These are phyloP conservation scores for Lanistes nyassanus DNA, from an alignment of 1,140 invertebrate species.

Conservation along the genomic window DNA sequence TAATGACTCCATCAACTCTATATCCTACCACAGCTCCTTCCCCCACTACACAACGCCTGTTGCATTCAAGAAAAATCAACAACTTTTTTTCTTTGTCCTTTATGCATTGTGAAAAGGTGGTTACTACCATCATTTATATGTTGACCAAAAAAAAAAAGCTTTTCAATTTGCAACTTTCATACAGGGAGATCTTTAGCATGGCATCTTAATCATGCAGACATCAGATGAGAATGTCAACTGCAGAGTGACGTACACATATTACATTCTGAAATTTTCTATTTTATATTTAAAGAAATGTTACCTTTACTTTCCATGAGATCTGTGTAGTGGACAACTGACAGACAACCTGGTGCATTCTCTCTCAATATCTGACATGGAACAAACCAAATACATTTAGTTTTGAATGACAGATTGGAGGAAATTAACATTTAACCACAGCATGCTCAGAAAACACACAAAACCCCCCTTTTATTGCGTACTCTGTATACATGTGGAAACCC, in stretches of 20 bases:
- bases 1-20: too few species aligned
- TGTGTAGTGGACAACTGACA: conserved; percentile 84
- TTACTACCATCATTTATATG: too few species aligned
- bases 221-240: background rate
- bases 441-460: background rate
- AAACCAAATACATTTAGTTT: conserved; percentile 1
- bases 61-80: background rate
- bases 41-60: background rate
- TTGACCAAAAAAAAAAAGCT: too few species aligned
- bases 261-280: background rate
- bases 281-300: conserved; percentile 22
- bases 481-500: too few species aligned
- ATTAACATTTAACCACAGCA: background rate
- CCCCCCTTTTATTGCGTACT: too few species aligned
- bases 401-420: background rate
- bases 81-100: too few species aligned
- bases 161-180: too few species aligned
- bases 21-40: too few species aligned
- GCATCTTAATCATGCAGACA: too few species aligned
- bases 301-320: conserved; percentile 82
- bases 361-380: conserved; percentile 77
- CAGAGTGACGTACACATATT: too few species aligned
- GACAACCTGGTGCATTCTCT: conserved; percentile 91
- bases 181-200: too few species aligned
- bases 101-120: too few species aligned